A percentile compares a stretch with the other conserved stretches of the same genome.
Conservation (phyloP, 2,888 invertebrate genomes). For the Drosophila nigricruria region DNA sequence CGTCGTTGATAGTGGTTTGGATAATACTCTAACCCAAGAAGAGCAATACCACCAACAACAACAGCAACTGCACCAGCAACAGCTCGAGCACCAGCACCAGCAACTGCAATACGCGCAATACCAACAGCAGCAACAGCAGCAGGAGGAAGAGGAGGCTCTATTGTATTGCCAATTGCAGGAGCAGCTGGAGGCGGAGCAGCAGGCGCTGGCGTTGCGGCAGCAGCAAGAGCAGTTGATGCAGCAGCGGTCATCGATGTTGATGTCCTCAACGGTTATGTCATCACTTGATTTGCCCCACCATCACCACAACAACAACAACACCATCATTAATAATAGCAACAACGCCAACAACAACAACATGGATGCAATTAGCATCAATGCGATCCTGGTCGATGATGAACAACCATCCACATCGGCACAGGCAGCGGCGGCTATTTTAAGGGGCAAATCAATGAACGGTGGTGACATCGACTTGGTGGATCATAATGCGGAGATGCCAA, state of each 20-base stretch:
- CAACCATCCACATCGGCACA: conserved; percentile 73
- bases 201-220: conserved; percentile 70
- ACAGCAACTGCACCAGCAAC: conserved; percentile 63
- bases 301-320: conserved; percentile 28
- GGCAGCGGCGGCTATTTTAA: conserved; percentile 51
- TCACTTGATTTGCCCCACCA: conserved; percentile 60
- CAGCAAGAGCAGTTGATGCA: conserved; percentile 85
- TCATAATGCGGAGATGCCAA: conserved; percentile 83
- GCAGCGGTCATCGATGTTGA: conserved; percentile 84
- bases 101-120: conserved; percentile 68
- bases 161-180: conserved; percentile 75
- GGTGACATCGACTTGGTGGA: conserved; percentile 67
- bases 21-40: conserved; percentile 83
- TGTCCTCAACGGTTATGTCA: conserved; percentile 74
- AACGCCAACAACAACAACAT: conserved; percentile 52
- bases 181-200: conserved; percentile 62
- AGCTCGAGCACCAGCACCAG: conserved; percentile 13
- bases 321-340: conserved; percentile 29
- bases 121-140: conserved; percentile 58
- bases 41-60: conserved; percentile 82
- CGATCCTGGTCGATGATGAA: conserved; percentile 70
- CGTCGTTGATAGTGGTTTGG: conserved; percentile 85
- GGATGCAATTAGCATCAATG: conserved; percentile 72
- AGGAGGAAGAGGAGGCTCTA: conserved; percentile 62
- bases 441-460: conserved; percentile 57